These are phyloP conservation scores for Rhadinocentrus ornatus DNA, from an alignment of 2,797 vertebrate genomes.

Conservation along the genomic window DNA sequence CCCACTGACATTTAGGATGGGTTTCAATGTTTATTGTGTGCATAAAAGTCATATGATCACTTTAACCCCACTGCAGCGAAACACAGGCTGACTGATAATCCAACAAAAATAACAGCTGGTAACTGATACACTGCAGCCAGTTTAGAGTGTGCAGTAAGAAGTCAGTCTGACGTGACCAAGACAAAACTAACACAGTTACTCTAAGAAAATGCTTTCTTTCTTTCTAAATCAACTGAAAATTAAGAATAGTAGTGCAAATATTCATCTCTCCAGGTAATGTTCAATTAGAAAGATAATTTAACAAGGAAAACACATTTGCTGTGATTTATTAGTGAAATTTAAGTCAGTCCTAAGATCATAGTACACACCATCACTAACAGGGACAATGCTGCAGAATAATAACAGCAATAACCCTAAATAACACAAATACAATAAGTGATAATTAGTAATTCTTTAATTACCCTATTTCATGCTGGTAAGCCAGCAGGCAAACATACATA, in stretches of 20 bases:
- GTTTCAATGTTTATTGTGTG: too few species aligned
- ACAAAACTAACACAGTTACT: not conserved
- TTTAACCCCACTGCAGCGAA: too few species aligned
- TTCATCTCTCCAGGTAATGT: too few species aligned
- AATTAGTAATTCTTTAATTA: not conserved
- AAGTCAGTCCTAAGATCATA: not conserved
- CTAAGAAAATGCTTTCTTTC: too few species aligned
- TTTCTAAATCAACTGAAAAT: too few species aligned
- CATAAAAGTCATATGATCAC: too few species aligned
- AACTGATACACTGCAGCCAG: not conserved
- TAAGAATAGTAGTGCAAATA: too few species aligned
- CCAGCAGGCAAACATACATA: not conserved
- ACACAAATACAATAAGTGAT: not conserved
- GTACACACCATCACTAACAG: not conserved
- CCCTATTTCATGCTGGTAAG: not conserved
- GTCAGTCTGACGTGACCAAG: not conserved
- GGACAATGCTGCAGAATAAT: not conserved
- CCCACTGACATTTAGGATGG: too few species aligned
- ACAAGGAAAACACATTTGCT: not conserved
- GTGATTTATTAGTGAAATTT: not conserved
- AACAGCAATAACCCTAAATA: not conserved
- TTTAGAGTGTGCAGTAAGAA: not conserved
- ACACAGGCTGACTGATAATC: too few species aligned
- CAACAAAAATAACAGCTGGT: not conserved
- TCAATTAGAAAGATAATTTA: not conserved